A percentile compares a stretch with the other conserved stretches of the same genome.
Evolutionary conservation across 2,797 vertebrate species (phyloP).

Genomic region (Otus scops): DNA sequence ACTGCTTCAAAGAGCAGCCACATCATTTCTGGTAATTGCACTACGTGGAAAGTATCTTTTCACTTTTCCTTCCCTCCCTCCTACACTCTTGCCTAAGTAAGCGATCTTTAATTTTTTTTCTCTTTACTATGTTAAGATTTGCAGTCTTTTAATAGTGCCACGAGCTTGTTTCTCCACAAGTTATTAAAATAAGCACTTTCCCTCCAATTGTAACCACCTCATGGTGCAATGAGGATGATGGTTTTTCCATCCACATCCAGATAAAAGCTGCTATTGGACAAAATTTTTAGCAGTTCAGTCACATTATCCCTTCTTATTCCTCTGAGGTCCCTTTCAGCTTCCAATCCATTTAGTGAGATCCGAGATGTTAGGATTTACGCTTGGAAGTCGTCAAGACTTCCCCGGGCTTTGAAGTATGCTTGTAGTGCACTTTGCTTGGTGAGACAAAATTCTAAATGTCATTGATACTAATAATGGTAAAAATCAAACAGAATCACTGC

Average conservation of each 20-base stretch:
- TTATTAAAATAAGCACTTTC: background rate
- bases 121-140: background rate
- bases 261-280: background rate
- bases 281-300: background rate
- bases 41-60: background rate
- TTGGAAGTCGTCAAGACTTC: background rate
- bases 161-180: background rate
- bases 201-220: background rate
- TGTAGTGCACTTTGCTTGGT: background rate
- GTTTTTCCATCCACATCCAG: background rate
- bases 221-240: background rate
- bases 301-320: background rate
- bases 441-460: background rate
- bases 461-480: background rate
- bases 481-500: background rate
- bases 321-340: background rate
- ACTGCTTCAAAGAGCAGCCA: background rate
- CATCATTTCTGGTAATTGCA: slow-evolving; percentile 38
- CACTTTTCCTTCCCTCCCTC: slow-evolving; percentile 33
- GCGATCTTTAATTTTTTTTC: background rate
- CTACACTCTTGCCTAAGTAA: slow-evolving; percentile 7
- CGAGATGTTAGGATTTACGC: background rate
- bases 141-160: background rate
- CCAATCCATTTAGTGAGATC: background rate
- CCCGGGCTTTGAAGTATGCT: background rate